Base-by-base conservation (phyloP, 2,888 invertebrate genomes). In the Exephanes ischioxanthus region DNA sequence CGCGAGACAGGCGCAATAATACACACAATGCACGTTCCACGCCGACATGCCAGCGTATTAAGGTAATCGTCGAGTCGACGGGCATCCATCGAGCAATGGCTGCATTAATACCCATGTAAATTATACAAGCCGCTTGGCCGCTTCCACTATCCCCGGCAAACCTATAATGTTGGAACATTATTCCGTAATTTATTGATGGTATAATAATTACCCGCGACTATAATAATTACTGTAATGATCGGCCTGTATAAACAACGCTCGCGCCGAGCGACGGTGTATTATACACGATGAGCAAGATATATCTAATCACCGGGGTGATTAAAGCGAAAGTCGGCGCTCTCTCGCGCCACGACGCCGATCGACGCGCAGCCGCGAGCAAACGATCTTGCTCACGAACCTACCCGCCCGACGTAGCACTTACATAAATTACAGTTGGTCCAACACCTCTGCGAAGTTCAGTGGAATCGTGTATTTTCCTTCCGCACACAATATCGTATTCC, bases 141-240 rank as follows among this genome's bases (percentile, higher is more conserved):
- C 68, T 75, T 41, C 45, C 77, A 72, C 71, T 63, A 66, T 81
- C 30, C 68, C 22, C 48, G 53, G 58, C 37, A 87, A 89, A 88
- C 87, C 89, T 86, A 89, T 89, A 89, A 89, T 88, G 88, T 88
- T 86, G 80, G 84, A 86, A 87, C 87, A 88, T 89, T 88, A 87
- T 88, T 87, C 87, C 80, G 88, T 89, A 89, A 89, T 89, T 89
- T 88, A 90, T 90, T 87, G 89, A 87, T 86, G 88, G 84, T 86
- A 86, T 88, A 88, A 89, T 90, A 90, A 89, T 89, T 89, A 89
- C 87, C 88, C 87, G 76, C 83, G 83, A 86, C 84, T 87, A 87
- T 88, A 85, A 86, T 88, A 88, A 90, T 89, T 89, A 89, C 88
- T 75, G 87, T 89, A 90, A 90, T 89, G 88, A 88, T 88, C 87